phyloP scores from a whole-genome alignment of 2,797 vertebrate species.

The Cephalopachus bancanus region DNA sequence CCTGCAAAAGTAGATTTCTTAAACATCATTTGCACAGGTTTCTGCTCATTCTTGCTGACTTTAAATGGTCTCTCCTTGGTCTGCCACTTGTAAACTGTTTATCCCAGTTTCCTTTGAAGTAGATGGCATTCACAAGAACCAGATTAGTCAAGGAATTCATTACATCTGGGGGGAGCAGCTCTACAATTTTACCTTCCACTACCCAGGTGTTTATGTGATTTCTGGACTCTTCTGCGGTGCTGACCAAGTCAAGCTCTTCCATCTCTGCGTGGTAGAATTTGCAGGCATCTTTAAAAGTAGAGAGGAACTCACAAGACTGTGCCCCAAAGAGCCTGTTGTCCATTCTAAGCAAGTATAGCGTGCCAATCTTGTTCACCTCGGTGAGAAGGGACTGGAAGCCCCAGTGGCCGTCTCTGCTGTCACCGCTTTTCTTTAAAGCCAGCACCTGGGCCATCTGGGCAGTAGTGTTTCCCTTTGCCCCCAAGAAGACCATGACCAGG shows the following conservation, averaged over 20 bases:
- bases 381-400: constrained; percentile 89
- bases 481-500: constrained; percentile 84
- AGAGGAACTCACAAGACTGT: constrained; percentile 90
- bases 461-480: constrained; percentile 75
- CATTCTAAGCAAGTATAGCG: constrained; percentile 91
- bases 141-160: not conserved
- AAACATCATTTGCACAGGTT: too few species aligned
- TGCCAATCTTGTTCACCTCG: constrained; percentile 89
- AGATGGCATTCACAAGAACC: constrained; percentile 75
- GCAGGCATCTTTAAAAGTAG: constrained; percentile 82
- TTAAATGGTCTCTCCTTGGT: constrained; percentile 49
- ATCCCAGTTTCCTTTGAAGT: constrained; percentile 81
- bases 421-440: constrained; percentile 68
- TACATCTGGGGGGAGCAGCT: constrained; percentile 22
- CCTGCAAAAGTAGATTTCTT: too few species aligned
- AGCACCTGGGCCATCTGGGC: constrained; percentile 82
- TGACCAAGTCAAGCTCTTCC: constrained; percentile 42
- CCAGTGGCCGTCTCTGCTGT: constrained; percentile 49
- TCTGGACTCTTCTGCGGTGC: not conserved
- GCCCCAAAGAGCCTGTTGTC: constrained; percentile 95
- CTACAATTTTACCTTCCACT: constrained; percentile 64
- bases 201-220: constrained; percentile 77
- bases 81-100: not conserved
- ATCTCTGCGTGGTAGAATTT: constrained; percentile 73
- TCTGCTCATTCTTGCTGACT: constrained; percentile 44